Evolutionary conservation across 2,888 invertebrate species (phyloP), one percentile per base, ranked within the genome.

Genomic region (Diarsia rubi): DNA sequence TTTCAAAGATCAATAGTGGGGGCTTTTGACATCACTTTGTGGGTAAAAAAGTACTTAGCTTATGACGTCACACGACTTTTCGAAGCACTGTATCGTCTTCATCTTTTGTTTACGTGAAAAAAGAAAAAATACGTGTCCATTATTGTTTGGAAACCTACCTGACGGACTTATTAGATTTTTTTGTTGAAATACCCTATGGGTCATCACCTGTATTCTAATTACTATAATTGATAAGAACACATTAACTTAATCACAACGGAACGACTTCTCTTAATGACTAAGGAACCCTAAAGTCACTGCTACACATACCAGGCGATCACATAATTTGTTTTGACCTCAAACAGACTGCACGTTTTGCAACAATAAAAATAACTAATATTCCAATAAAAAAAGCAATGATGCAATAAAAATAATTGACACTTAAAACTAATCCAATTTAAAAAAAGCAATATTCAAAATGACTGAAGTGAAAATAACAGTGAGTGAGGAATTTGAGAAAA

Each of bases 371-470:
- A 59, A 44, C 64, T 77, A 37, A 37, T 37, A 37, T 37, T 37
- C 37, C 37, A 37, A 37, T 37, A 42, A n/a, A n/a, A 60, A 60
- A 12, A 59, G 31, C 69, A 76, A 45, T 9, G 21, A 60, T 31
- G 12, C 65, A 79, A 52, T 37, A 27, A 45, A 69, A 49, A 27
- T 24, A 27, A 59, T 47, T 27, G n/a, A 0, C 31, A 37, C 0
- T 37, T 42, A 14, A 11, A 37, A 57, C 59, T 16, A 31, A 68
- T 67, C 11, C 12, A 63, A 52, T 59, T 64, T 37, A n/a, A 57
- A 27, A n/a, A 77, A 78, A 75, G n/a, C 6, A 57, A 47, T 37
- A 37, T 16, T 45, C 14, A 89, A 85, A 87, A 89, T 90, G 91
- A 75, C 73, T n/a, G 89, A 88, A 76, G 71, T 86, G 37, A 74